Percentiles rank a stretch among this genome's conserved stretches.
phyloP scores from a whole-genome alignment of 2,888 invertebrate species.

The Harpalus rubripes region DNA sequence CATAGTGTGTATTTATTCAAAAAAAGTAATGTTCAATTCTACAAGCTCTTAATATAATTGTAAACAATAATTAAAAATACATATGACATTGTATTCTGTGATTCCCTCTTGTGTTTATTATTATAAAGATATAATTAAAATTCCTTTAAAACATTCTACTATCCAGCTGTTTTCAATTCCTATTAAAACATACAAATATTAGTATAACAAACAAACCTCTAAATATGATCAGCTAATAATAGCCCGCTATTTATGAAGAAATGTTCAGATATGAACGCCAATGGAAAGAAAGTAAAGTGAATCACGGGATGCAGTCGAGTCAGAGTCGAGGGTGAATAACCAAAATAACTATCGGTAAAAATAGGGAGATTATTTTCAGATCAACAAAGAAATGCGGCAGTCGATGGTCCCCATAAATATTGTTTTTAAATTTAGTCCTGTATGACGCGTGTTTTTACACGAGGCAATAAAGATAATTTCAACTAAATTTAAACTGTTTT shows the following conservation, averaged over 20 bases:
- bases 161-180: background rate
- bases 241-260: background rate
- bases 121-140: slow-evolving; percentile 3
- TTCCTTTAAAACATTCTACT: background rate
- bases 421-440: slow-evolving; percentile 55
- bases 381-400: slow-evolving; percentile 64
- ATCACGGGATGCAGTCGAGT: slow-evolving; percentile 27
- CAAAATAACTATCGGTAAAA: slow-evolving; percentile 64
- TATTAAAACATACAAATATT: background rate
- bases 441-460: slow-evolving; percentile 42
- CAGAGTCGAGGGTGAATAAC: slow-evolving; percentile 57
- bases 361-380: slow-evolving; percentile 65
- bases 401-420: slow-evolving; percentile 58
- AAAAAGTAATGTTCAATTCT: background rate
- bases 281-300: slow-evolving; percentile 11
- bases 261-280: background rate
- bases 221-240: slow-evolving; percentile 3
- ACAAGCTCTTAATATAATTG: background rate
- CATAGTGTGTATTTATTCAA: no score
- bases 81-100: background rate
- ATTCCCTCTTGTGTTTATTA: background rate
- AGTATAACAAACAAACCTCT: background rate
- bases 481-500: slow-evolving; percentile 52
- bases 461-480: slow-evolving; percentile 47
- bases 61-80: slow-evolving; percentile 7